Evolutionary conservation across 2,113 vertebrate species (phyloP).

Genomic region (Grantiella picta): DNA sequence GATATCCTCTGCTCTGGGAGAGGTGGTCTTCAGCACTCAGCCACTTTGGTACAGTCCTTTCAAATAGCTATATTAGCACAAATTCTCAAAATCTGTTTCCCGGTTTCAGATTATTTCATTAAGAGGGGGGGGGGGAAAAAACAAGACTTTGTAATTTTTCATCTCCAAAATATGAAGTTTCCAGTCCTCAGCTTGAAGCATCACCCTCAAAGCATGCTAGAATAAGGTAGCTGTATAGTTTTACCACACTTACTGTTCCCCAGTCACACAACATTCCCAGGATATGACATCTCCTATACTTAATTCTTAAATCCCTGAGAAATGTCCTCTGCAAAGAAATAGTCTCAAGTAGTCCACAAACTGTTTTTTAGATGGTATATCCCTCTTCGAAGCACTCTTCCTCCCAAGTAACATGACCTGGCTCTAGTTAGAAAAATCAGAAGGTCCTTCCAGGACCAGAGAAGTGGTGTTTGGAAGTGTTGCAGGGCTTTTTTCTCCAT

Average conservation of each 20-base stretch:
- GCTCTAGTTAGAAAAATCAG: background rate
- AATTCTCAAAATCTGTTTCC: background rate
- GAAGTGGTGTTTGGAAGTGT: background rate
- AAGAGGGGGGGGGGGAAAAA: background rate
- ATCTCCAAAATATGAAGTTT: background rate
- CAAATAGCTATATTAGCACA: background rate
- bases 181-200: background rate
- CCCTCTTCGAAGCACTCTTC: background rate
- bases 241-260: background rate
- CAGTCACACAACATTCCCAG: background rate
- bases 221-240: background rate
- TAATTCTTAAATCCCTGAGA: background rate
- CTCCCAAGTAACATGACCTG: background rate
- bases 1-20: background rate
- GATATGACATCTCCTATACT: background rate
- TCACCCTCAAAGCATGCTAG: background rate
- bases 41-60: background rate
- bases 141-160: background rate
- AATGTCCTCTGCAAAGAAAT: background rate
- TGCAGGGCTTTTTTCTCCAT: background rate
- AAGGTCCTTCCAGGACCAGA: background rate
- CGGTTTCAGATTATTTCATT: background rate
- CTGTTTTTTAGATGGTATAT: background rate
- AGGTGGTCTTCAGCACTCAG: rapidly evolving
- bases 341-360: background rate